phyloP scores from a whole-genome alignment of 2,113 vertebrate genomes.

The Speoplatyrhinus poulsoni region DNA sequence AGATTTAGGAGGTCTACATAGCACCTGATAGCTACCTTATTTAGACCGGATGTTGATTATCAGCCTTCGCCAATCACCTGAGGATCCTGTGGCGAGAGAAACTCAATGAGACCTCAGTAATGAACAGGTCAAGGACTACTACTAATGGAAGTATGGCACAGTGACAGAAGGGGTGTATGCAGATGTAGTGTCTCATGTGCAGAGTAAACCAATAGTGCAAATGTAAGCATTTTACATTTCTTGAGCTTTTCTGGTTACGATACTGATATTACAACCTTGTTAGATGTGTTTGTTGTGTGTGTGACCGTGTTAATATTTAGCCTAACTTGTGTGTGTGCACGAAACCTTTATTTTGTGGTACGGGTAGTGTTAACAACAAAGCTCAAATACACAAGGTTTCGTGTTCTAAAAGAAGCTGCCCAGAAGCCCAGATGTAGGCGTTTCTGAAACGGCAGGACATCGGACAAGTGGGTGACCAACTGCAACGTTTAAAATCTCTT shows the following conservation, averaged over 20 bases:
- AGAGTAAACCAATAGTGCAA: neutral
- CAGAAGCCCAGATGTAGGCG: constrained; percentile 10
- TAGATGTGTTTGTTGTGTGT: neutral
- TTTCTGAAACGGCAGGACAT: constrained; percentile 37
- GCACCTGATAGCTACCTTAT: constrained; percentile 33
- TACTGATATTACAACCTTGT: constrained; percentile 36
- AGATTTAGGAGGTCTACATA: too few relatives aligned
- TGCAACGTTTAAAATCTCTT: constrained; percentile 29
- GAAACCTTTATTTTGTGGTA: neutral
- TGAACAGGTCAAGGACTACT: constrained; percentile 8
- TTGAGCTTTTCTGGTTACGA: neutral
- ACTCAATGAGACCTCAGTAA: constrained; percentile 58
- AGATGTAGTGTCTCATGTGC: neutral
- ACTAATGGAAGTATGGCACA: neutral
- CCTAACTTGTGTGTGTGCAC: neutral
- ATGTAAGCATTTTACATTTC: neutral
- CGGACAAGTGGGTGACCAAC: constrained; percentile 26
- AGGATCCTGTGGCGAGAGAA: constrained; percentile 71
- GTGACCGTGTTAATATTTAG: neutral
- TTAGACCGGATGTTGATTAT: constrained; percentile 3
- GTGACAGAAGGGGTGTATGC: neutral
- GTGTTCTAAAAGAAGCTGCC: constrained; percentile 10
- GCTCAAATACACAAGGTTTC: constrained; percentile 1
- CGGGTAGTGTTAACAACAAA: neutral
- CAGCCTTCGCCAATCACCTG: constrained; percentile 63